A percentile compares a stretch with the other conserved stretches of the same genome.
These are phyloP conservation scores for Yponomeuta plumbellus DNA, from an alignment of 2,888 invertebrate species.

Conservation along the genomic window DNA sequence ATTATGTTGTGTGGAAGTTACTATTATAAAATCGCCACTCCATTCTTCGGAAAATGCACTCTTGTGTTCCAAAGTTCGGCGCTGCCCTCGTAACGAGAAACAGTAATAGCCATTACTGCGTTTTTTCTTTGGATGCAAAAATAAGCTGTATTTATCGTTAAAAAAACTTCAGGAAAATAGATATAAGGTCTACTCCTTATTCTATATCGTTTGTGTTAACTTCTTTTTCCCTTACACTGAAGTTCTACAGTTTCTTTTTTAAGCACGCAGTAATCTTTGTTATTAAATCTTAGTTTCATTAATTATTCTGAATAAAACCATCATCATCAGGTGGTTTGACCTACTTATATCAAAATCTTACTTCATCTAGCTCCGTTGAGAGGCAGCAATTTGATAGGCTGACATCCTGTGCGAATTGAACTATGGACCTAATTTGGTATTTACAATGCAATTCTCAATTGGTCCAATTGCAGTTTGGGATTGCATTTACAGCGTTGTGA, in stretches of 20 bases:
- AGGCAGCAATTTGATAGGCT: background rate
- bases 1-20: no score
- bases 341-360: background rate
- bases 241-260: no score
- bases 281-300: background rate
- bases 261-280: no score
- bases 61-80: no score
- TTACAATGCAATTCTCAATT: constrained; percentile 6
- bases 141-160: no score
- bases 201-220: no score
- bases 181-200: no score
- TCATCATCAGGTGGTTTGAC: background rate
- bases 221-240: no score
- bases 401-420: constrained; percentile 1
- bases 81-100: no score
- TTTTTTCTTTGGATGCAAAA: no score
- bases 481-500: background rate
- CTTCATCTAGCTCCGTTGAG: background rate
- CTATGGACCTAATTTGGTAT: background rate
- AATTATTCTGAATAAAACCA: background rate
- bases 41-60: background rate
- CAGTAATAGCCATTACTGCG: no score
- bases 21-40: background rate
- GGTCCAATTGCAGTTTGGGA: background rate
- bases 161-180: no score